Conservation (phyloP, 2,888 invertebrate genomes). For the Mesorhabditis spiculigera region DNA sequence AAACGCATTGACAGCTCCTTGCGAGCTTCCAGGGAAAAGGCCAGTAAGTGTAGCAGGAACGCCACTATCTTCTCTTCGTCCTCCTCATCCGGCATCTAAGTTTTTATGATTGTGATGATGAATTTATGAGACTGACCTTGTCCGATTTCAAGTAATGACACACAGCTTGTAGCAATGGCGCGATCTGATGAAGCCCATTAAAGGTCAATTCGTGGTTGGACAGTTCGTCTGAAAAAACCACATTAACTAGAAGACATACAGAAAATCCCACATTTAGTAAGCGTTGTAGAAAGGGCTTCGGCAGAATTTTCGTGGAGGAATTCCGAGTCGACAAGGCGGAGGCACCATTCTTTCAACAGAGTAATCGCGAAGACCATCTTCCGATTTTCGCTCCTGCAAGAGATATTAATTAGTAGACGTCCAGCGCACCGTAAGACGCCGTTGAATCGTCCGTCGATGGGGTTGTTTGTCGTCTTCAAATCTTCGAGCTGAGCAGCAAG, state of each 20-base stretch:
- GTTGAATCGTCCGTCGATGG: neutral
- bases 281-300: conserved; percentile 24
- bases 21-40: conserved; percentile 23
- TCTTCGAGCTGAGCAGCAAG: no score
- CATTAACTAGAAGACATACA: neutral
- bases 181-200: conserved; percentile 20
- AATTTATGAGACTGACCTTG: neutral
- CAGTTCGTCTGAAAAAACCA: conserved; percentile 31
- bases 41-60: conserved; percentile 17
- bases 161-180: conserved; percentile 14
- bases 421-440: neutral
- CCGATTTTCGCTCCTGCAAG: neutral
- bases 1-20: conserved; percentile 22
- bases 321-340: conserved; percentile 13
- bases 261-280: conserved; percentile 24
- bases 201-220: conserved; percentile 24
- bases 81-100: conserved; percentile 11
- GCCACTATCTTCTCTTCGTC: neutral
- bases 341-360: conserved; percentile 22
- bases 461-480: neutral
- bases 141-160: neutral
- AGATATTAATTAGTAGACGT: neutral
- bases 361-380: neutral
- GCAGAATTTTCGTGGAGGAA: conserved; percentile 20
- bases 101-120: conserved; percentile 12